Conservation (phyloP, 2,113 vertebrate genomes). For the Lethenteron camtschaticum region DNA sequence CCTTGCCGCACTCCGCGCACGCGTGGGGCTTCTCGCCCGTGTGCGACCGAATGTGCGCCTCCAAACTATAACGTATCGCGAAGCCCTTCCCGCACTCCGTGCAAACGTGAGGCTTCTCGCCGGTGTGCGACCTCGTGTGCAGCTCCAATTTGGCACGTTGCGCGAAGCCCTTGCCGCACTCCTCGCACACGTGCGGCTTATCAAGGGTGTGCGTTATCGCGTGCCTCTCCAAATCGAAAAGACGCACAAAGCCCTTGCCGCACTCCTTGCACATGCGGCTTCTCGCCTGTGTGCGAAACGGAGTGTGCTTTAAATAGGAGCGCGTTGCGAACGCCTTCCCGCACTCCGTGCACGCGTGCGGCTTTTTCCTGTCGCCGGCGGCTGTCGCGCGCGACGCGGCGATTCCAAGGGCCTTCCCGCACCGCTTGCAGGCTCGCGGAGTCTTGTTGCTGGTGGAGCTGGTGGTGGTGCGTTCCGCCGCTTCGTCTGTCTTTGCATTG, state of each 20-base stretch:
- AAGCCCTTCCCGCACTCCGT: slow-evolving; percentile 14
- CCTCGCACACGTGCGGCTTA: slow-evolving; percentile 18
- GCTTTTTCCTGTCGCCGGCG: slow-evolving; percentile 14
- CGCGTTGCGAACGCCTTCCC: slow-evolving; percentile 25
- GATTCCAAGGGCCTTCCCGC: slow-evolving; percentile 55
- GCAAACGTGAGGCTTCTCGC: slow-evolving; percentile 29
- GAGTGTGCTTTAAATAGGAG: slow-evolving; percentile 26
- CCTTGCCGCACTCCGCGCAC: background rate
- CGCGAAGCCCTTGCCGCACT: slow-evolving; percentile 26
- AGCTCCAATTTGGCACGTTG: slow-evolving; percentile 19
- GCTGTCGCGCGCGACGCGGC: slow-evolving; percentile 33
- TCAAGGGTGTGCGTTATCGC: slow-evolving; percentile 15
- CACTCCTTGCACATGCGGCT: slow-evolving; percentile 12
- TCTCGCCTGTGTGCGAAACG: slow-evolving; percentile 19
- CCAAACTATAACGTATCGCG: background rate
- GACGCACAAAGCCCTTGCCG: slow-evolving; percentile 1
- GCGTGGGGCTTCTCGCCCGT: background rate
- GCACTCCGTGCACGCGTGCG: slow-evolving; percentile 20
- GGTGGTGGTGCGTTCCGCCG: no score
- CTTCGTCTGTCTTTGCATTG: no score
- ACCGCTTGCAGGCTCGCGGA: slow-evolving; percentile 35
- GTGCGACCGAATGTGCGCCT: background rate
- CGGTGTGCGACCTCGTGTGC: slow-evolving; percentile 22
- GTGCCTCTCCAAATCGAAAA: background rate
- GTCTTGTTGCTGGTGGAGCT: no score